These are phyloP conservation scores for Phengaris arion DNA, from an alignment of 2,888 invertebrate genomes.

Conservation along the genomic window DNA sequence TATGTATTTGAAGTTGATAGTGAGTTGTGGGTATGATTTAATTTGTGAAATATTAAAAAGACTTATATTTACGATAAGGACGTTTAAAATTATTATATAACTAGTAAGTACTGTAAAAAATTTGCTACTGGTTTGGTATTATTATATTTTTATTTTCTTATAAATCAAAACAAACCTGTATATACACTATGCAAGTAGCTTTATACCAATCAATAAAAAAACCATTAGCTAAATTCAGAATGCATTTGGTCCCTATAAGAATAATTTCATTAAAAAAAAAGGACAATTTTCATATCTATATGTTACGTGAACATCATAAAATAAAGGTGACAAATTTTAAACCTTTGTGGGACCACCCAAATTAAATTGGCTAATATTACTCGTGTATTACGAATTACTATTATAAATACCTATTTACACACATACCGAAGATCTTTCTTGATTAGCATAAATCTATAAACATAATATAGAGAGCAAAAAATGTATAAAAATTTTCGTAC, in stretches of 20 bases:
- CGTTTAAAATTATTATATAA: neutral
- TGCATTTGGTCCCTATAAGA: slow-evolving; percentile 1
- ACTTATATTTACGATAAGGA: neutral
- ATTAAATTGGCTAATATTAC: too few species aligned
- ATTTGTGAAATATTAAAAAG: neutral
- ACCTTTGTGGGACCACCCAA: too few species aligned
- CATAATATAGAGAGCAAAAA: neutral
- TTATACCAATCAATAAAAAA: too few species aligned
- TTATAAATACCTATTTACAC: neutral
- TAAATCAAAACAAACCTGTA: neutral
- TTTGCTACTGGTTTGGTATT: slow-evolving; percentile 1
- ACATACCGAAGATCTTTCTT: neutral
- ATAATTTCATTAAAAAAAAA: neutral
- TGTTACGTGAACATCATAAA: too few species aligned
- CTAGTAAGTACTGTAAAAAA: neutral
- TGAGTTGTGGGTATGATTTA: neutral
- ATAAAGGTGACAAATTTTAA: too few species aligned
- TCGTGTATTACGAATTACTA: too few species aligned
- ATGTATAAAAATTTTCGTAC: neutral
- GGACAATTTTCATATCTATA: too few species aligned
- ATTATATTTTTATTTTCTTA: neutral
- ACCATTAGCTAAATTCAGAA: neutral
- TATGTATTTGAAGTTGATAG: neutral
- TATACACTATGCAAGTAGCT: too few species aligned
- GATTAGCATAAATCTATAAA: neutral